phyloP scores from a whole-genome alignment of 2,888 invertebrate genomes.

The Platycheirus albimanus region DNA sequence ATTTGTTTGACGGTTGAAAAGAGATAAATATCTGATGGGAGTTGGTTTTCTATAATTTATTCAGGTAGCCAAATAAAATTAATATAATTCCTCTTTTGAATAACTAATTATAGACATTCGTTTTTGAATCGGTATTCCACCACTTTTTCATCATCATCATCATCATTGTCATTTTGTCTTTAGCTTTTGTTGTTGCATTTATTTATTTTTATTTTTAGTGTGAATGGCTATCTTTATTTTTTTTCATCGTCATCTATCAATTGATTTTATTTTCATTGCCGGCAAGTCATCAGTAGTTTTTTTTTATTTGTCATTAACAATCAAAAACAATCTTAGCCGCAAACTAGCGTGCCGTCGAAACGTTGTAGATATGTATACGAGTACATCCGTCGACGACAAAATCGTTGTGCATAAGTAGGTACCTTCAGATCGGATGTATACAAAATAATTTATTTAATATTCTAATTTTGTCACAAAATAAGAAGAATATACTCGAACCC shows the following conservation, averaged over 20 bases:
- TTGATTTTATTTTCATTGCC: constrained; percentile 13
- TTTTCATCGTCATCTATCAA: not conserved
- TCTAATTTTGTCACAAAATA: constrained; percentile 57
- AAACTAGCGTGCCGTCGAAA: not conserved
- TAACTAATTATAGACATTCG: constrained; percentile 70
- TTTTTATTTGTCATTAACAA: constrained; percentile 1
- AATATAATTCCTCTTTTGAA: constrained; percentile 72
- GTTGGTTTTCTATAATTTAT: constrained; percentile 61
- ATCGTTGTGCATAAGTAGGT: constrained; percentile 33
- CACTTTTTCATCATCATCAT: constrained; percentile 19
- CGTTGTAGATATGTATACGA: not conserved
- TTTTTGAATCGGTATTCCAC: constrained; percentile 55
- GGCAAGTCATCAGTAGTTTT: not conserved
- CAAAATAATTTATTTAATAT: constrained; percentile 61
- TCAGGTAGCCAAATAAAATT: constrained; percentile 72
- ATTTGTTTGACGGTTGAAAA: constrained; percentile 10
- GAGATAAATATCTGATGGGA: constrained; percentile 64
- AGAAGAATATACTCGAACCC: no score
- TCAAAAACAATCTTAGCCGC: not conserved
- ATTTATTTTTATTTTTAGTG: constrained; percentile 38
- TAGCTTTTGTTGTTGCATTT: constrained; percentile 2
- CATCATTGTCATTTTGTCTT: not conserved
- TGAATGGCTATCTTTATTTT: constrained; percentile 4
- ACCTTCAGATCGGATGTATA: constrained; percentile 27
- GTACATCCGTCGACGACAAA: not conserved